Evolutionary conservation across 2,113 vertebrate genomes (phyloP), one percentile per base, ranked within the genome.

Genomic region (Orycteropus afer): DNA sequence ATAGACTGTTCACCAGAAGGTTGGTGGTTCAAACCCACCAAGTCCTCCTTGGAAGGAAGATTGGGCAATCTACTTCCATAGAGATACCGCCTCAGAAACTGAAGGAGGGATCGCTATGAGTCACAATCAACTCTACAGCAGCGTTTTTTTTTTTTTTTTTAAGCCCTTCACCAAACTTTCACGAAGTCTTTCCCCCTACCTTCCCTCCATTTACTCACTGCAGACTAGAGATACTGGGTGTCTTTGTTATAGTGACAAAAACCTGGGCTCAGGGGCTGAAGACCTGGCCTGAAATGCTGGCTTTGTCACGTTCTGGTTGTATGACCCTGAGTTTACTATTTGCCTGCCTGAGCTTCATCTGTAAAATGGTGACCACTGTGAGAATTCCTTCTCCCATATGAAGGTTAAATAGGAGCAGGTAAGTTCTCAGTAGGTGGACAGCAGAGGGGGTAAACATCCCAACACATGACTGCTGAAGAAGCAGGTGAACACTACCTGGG

Each of bases 211-310:
- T 78, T 76, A 78, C 37, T 85, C 45, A 25, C 79, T 0, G 32
- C 17, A 90, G 29, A 61, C 7, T 1, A 79, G 76, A 77, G 18
- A 74, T 11, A 86, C 7, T 3, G 20, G n/a, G n/a, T 17, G 47
- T 57, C 57, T 86, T 59, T 53, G 55, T 47, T 25, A 67, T 11
- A 89, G 45, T 59, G 59, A 94, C 63, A 23, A 77, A 90, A 93
- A 29, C 81, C 40, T 20, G 67, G 55, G 49, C 65, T 92, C 29
- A 51, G 49, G n/a, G 29, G 42, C 4, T 78, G 59, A 86, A 91
- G 76, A 47, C 79, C 69, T 61, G 76, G 42, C 57, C 22, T 84
- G 95, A 96, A 93, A 92, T 47, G n/a, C 65, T 78, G 67, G 37
- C 17, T 51, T 25, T 61, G n/a, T 51, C 63, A 78, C 12, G 77